Conservation (phyloP, 2,113 vertebrate genomes). For the Capreolus pygargus region DNA sequence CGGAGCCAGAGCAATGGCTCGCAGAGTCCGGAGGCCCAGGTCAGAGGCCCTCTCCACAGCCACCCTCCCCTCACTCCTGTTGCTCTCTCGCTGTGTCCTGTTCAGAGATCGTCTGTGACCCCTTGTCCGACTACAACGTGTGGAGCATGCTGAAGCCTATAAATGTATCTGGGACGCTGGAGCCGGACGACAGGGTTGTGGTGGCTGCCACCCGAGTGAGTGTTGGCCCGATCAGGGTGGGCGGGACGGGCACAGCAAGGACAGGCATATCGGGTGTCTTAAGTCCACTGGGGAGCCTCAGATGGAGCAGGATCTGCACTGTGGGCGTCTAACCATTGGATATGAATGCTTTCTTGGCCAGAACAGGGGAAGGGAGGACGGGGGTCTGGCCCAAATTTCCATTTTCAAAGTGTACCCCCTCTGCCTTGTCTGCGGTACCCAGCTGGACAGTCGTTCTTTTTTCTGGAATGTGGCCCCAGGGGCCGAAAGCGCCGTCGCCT, state of each 20-base stretch:
- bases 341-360: neutral
- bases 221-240: neutral
- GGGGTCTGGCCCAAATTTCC: neutral
- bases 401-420: neutral
- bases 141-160: slow-evolving; percentile 89
- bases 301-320: neutral
- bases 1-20: neutral
- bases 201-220: slow-evolving; percentile 90
- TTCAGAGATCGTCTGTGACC: slow-evolving; percentile 91
- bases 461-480: slow-evolving; percentile 93
- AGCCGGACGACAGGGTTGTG: slow-evolving; percentile 81
- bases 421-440: neutral
- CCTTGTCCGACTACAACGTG: slow-evolving; percentile 88
- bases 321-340: neutral
- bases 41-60: neutral
- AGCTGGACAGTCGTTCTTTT: slow-evolving; percentile 95
- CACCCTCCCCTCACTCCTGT: neutral
- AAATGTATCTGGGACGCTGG: slow-evolving; percentile 80
- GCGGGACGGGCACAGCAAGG: neutral
- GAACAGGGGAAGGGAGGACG: neutral
- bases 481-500: slow-evolving; percentile 87
- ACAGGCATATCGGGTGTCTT: neutral
- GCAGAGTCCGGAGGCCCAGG: neutral
- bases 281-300: neutral
- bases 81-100: neutral